Percentiles rank a stretch among this genome's conserved stretches.
phyloP scores from a whole-genome alignment of 2,113 vertebrate species.

The Apteryx owenii region DNA sequence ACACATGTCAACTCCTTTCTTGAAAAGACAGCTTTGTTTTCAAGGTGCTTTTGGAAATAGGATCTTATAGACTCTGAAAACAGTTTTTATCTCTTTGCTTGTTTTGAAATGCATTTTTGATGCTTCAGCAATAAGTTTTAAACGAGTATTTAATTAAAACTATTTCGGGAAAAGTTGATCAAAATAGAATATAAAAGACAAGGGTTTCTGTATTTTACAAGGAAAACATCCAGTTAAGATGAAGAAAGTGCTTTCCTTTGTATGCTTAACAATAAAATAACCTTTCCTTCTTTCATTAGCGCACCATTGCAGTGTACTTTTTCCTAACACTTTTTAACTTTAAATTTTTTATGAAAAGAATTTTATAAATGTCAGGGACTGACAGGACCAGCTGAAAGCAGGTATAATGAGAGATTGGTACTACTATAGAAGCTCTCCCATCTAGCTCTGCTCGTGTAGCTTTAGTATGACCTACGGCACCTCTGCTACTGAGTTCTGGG shows the following conservation, averaged over 20 bases:
- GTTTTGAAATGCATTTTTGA: constrained; percentile 5
- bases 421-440: background rate
- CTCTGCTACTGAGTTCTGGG: background rate
- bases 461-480: background rate
- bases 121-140: background rate
- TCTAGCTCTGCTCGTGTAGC: background rate
- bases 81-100: background rate
- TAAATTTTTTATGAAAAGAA: constrained; percentile 58
- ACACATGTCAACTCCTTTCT: background rate
- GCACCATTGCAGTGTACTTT: constrained; percentile 7
- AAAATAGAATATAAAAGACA: constrained; percentile 19
- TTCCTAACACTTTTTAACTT: constrained; percentile 50
- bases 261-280: constrained; percentile 54
- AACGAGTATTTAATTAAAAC: constrained; percentile 31
- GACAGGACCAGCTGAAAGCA: background rate
- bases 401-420: background rate
- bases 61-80: background rate
- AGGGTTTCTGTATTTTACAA: background rate
- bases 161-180: constrained; percentile 4
- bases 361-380: constrained; percentile 50
- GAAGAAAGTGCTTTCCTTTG: constrained; percentile 24
- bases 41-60: background rate
- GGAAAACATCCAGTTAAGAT: background rate
- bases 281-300: constrained; percentile 62
- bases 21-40: background rate